A percentile compares a stretch with the other conserved stretches of the same genome.
These are phyloP conservation scores for Papilio machaon DNA, from an alignment of 1,140 invertebrate species.

Conservation along the genomic window DNA sequence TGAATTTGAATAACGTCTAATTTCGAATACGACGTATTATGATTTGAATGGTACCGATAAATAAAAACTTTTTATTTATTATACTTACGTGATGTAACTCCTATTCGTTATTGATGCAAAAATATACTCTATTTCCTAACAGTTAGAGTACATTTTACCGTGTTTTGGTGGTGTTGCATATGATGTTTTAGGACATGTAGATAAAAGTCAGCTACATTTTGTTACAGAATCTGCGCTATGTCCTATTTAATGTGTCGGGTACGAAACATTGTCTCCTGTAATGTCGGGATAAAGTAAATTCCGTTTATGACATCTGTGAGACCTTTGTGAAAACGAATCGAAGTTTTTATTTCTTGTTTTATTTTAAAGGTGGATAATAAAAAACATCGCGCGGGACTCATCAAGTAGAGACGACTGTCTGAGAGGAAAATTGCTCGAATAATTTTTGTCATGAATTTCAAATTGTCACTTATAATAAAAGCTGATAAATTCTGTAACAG, in stretches of 20 bases:
- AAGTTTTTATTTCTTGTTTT: slow-evolving; percentile 73
- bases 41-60: slow-evolving; percentile 70
- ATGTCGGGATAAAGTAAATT: slow-evolving; percentile 75
- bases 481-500: neutral
- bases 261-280: slow-evolving; percentile 73
- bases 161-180: slow-evolving; percentile 18
- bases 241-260: slow-evolving; percentile 72
- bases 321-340: slow-evolving; percentile 68
- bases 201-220: slow-evolving; percentile 67
- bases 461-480: slow-evolving; percentile 2
- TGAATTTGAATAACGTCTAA: slow-evolving; percentile 39
- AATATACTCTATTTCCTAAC: slow-evolving; percentile 32
- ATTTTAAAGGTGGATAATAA: slow-evolving; percentile 61
- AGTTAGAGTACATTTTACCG: slow-evolving; percentile 44
- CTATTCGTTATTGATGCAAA: slow-evolving; percentile 30
- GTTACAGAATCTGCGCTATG: slow-evolving; percentile 66
- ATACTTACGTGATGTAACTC: slow-evolving; percentile 48
- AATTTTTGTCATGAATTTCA: slow-evolving; percentile 9
- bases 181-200: slow-evolving; percentile 36
- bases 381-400: slow-evolving; percentile 43
- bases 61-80: slow-evolving; percentile 74
- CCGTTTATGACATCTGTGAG: slow-evolving; percentile 75
- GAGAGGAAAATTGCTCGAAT: slow-evolving; percentile 10
- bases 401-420: slow-evolving; percentile 13
- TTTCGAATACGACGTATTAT: slow-evolving; percentile 47